A percentile compares a stretch with the other conserved stretches of the same genome.
Conservation (phyloP, 2,113 vertebrate genomes). For the Fregata magnificens region DNA sequence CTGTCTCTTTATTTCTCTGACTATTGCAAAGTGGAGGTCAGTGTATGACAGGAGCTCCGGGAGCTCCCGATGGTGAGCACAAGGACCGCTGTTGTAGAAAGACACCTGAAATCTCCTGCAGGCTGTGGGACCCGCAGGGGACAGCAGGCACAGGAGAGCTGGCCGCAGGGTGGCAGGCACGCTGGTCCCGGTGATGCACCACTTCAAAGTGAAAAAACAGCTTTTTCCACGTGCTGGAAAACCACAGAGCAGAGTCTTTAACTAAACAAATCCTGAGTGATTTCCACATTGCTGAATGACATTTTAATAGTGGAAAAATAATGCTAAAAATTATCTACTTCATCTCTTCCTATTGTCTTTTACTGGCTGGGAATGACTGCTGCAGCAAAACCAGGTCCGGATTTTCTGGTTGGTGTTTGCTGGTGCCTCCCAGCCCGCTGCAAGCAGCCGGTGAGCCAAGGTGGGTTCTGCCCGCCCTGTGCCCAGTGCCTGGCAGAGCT, state of each 20-base stretch:
- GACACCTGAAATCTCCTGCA: neutral
- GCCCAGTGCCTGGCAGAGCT: neutral
- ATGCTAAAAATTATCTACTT: conserved; percentile 11
- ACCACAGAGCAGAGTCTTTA: neutral
- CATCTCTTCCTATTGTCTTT: conserved; percentile 46
- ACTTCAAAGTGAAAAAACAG: neutral
- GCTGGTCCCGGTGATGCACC: fast-evolving
- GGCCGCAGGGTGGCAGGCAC: neutral
- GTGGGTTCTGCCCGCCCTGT: neutral
- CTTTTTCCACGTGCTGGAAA: neutral
- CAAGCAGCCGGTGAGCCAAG: neutral
- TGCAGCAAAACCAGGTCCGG: conserved; percentile 23
- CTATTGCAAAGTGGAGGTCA: fast-evolving
- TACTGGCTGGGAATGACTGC: neutral
- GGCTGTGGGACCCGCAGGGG: neutral
- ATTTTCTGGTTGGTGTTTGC: neutral
- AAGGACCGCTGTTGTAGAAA: neutral
- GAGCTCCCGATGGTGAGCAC: neutral
- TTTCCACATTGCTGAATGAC: conserved; percentile 6
- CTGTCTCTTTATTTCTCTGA: neutral
- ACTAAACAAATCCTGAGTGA: neutral
- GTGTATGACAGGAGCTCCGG: fast-evolving
- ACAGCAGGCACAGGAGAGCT: neutral
- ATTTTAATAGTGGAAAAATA: conserved; percentile 45
- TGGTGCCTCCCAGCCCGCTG: neutral